Percentiles rank a stretch among this genome's conserved stretches.
phyloP scores from a whole-genome alignment of 2,888 invertebrate species.

The Leptinotarsa juncta region DNA sequence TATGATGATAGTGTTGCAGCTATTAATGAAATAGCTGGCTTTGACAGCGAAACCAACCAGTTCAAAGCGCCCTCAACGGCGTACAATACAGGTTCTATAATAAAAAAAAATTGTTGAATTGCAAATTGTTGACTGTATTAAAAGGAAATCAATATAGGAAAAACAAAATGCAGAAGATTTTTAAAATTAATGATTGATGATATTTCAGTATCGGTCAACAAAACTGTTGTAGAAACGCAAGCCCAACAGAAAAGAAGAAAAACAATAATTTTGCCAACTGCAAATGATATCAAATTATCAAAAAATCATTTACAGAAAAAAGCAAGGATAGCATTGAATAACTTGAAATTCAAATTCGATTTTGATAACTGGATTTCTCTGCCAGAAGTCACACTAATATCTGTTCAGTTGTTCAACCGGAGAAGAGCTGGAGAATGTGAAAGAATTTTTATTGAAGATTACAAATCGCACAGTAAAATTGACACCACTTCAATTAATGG shows the following conservation, averaged over 20 bases:
- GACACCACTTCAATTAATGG: neutral
- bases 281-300: constrained; percentile 29
- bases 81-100: constrained; percentile 3
- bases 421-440: constrained; percentile 34
- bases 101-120: constrained; percentile 16
- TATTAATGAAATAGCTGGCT: constrained; percentile 18
- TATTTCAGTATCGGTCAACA: constrained; percentile 12
- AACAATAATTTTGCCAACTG: constrained; percentile 23
- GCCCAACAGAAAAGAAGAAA: constrained; percentile 13
- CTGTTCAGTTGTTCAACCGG: constrained; percentile 33
- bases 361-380: constrained; percentile 5
- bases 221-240: constrained; percentile 26
- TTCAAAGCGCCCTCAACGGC: constrained; percentile 20
- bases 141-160: neutral
- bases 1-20: constrained; percentile 20
- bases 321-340: neutral
- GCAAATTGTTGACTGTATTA: constrained; percentile 16
- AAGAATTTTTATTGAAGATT: constrained; percentile 35
- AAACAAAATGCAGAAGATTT: constrained; percentile 9
- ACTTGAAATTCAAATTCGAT: constrained; percentile 3
- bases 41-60: neutral
- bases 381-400: neutral
- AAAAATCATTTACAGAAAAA: constrained; percentile 18
- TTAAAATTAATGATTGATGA: constrained; percentile 1
- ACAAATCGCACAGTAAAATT: constrained; percentile 23